Evolutionary conservation across 2,888 invertebrate genomes (phyloP), one percentile per base, ranked within the genome.

Genomic region (Colletes collaris): DNA sequence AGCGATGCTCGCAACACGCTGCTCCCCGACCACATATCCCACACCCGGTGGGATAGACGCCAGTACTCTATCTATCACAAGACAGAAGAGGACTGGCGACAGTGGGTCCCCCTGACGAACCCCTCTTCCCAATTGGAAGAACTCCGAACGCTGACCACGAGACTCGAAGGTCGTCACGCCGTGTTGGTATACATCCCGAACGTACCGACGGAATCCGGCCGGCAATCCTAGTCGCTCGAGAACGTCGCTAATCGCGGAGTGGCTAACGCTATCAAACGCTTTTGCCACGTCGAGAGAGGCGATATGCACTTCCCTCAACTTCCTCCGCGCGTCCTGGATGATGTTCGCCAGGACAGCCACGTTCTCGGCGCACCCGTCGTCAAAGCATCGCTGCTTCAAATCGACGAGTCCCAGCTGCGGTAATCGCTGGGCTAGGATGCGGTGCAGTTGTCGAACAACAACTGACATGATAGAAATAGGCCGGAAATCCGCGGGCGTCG

Each of bases 271-370:
- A n/a, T 63, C 63, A 8, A 50, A 63, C 13, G 93, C 93, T 84
- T 93, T 93, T 10, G 92, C 88, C 40, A 93, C 91, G 81, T 94
- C 93, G 44, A 94, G 84, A 50, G 92, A 90, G 68, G 89, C 92
- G 64, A 92, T 86, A 76, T 93, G 93, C 76, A 93, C 87, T 59
- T 90, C 89, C 13, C 87, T 88, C 66, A 77, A 63, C 0, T 81
- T 74, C 13, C 72, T 58, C 65, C 89, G 79, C 35, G 92, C 84
- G 3, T 79, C 76, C 3, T 89, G 46, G 72, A 83, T 16, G 6
- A 84, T n/a, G 3, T 79, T 64, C 1, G 68, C 58, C 44, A 88
- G 58, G 0, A 80, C 76, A 4, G 81, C 50, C 0, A 83, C 64
- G 19, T 88, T 88, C 35, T 88, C 86, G 0, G 84, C 83, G 13